Conservation (phyloP, 2,113 vertebrate genomes). For the Thamnaconus septentrionalis region DNA sequence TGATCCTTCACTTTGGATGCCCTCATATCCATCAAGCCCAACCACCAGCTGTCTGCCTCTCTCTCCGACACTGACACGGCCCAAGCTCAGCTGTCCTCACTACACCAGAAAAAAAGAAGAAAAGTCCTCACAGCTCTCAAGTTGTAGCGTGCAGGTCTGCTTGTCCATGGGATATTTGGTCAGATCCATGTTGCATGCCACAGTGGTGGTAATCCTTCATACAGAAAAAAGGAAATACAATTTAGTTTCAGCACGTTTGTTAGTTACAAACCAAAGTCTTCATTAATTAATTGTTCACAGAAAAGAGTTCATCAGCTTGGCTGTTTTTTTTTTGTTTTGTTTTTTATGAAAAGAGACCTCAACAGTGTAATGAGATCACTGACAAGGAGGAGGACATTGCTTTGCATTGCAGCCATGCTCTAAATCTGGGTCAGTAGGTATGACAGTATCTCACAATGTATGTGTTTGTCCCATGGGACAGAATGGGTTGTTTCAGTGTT, state of each 20-base stretch:
- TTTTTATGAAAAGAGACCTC: too few relatives aligned
- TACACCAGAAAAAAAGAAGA: neutral
- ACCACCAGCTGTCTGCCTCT: constrained; percentile 11
- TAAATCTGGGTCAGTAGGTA: too few relatives aligned
- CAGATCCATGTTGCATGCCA: constrained; percentile 91
- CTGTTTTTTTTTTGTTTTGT: too few relatives aligned
- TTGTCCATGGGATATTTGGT: constrained; percentile 94
- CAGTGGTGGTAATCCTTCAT: constrained; percentile 85
- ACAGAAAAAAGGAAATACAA: constrained; percentile 8
- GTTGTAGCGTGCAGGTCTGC: constrained; percentile 88
- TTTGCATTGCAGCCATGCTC: too few relatives aligned
- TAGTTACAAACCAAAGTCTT: too few relatives aligned
- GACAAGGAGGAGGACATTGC: too few relatives aligned
- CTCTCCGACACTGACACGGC: neutral
- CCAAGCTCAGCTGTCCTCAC: neutral
- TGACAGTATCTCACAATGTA: too few relatives aligned
- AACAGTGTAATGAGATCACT: too few relatives aligned
- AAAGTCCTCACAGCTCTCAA: constrained; percentile 88
- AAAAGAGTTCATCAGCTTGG: too few relatives aligned
- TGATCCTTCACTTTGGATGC: constrained; percentile 31
- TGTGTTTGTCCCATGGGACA: too few relatives aligned
- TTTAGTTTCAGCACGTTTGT: neutral
- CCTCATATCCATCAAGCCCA: constrained; percentile 1
- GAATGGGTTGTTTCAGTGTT: too few relatives aligned
- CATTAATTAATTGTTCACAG: too few relatives aligned